A percentile compares a stretch with the other conserved stretches of the same genome.
Conservation (phyloP, 2,888 invertebrate species). For the Dryobota labecula region DNA sequence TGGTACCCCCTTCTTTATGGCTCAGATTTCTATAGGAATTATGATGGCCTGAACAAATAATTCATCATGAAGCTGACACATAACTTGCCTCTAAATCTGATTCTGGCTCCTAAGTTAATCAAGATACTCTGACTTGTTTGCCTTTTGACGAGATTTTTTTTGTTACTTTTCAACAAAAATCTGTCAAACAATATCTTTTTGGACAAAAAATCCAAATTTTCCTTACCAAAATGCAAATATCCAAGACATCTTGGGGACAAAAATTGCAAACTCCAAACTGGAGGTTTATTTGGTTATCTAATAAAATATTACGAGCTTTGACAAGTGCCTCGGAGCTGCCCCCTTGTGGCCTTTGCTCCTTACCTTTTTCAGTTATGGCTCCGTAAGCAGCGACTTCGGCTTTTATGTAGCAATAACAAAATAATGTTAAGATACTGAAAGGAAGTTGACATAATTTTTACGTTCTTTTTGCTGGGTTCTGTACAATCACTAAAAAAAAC, state of each 20-base stretch:
- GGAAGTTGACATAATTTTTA: conserved; percentile 24
- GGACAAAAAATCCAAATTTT: conserved; percentile 58
- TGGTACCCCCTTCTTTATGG: conserved; percentile 79
- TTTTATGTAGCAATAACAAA: conserved; percentile 72
- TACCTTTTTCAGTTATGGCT: conserved; percentile 82
- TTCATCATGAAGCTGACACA: neutral
- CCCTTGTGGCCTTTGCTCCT: conserved; percentile 79
- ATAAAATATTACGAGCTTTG: conserved; percentile 90
- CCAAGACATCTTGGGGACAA: conserved; percentile 70
- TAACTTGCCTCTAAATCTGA: neutral
- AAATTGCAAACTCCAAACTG: conserved; percentile 78
- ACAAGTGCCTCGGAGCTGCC: conserved; percentile 85
- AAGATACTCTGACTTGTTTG: neutral
- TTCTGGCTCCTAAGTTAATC: neutral
- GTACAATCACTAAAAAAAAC: neutral
- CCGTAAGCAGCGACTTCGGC: conserved; percentile 74
- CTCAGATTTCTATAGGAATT: conserved; percentile 78
- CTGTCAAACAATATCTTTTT: neutral
- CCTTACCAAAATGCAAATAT: conserved; percentile 61
- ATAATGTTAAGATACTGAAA: conserved; percentile 60
- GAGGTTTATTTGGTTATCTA: conserved; percentile 89
- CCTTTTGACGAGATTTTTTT: neutral
- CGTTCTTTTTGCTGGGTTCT: neutral
- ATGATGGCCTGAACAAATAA: conserved; percentile 19
- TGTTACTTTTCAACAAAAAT: neutral